Percentiles rank a stretch among this genome's conserved stretches.
Conservation (phyloP, 2,888 invertebrate genomes). For the Amorpha juglandis region DNA sequence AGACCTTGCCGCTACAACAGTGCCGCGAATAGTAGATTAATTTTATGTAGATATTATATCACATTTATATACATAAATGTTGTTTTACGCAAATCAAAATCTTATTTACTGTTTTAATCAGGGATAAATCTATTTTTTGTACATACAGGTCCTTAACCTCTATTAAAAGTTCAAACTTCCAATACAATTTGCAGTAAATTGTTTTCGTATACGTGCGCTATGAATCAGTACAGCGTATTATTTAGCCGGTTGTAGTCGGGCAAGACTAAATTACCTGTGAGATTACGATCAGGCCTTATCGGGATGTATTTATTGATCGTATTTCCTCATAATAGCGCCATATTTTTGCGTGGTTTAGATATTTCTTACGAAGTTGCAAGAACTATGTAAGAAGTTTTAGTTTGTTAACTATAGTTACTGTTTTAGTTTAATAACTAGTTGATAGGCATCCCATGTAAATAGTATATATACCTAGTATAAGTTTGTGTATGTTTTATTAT, state of each 20-base stretch:
- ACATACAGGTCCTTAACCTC: not conserved
- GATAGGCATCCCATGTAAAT: no score
- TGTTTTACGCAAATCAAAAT: no score
- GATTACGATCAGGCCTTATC: conserved; percentile 44
- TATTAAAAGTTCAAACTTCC: conserved; percentile 7
- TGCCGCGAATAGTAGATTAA: no score
- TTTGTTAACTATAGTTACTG: not conserved
- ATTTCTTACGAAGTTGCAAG: not conserved
- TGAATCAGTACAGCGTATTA: conserved; percentile 34
- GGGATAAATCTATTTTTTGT: not conserved
- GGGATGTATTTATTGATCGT: conserved; percentile 49
- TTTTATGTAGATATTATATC: no score
- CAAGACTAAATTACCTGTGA: conserved; percentile 48
- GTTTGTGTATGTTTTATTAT: no score
- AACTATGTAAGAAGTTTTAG: conserved; percentile 2
- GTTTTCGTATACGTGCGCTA: conserved; percentile 30
- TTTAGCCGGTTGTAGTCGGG: conserved; percentile 33
- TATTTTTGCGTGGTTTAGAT: conserved; percentile 38
- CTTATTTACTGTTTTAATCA: no score
- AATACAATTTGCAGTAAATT: conserved; percentile 15
- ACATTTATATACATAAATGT: no score
- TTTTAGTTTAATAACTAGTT: no score
- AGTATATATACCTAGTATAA: no score
- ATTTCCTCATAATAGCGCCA: conserved; percentile 43
- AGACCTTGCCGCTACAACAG: no score